These are phyloP conservation scores for Podarcis lilfordi DNA, from an alignment of 2,797 vertebrate genomes.

Conservation along the genomic window DNA sequence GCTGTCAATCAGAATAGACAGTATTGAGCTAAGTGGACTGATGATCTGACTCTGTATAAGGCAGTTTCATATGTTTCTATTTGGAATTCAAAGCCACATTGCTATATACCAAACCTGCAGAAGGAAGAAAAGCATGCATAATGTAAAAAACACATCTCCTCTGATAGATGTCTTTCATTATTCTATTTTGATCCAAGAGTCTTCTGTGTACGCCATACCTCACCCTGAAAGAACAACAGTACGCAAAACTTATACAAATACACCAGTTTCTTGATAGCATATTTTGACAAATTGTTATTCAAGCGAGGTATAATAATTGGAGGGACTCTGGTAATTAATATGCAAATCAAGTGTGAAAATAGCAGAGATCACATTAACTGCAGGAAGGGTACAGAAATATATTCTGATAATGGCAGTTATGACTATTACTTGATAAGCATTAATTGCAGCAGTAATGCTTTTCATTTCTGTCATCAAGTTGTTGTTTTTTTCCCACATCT, in stretches of 20 bases:
- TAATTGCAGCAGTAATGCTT: not conserved
- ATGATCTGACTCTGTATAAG: no score
- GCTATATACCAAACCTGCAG: not conserved
- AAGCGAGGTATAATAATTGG: not conserved
- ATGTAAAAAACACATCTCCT: not conserved
- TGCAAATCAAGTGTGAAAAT: not conserved
- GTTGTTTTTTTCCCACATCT: no score
- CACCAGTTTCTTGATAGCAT: not conserved
- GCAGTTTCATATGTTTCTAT: not conserved
- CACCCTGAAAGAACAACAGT: not conserved
- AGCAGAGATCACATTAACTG: not conserved
- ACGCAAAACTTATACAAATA: constrained; percentile 1
- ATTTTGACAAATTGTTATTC: not conserved
- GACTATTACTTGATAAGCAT: not conserved
- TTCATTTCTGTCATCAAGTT: not conserved
- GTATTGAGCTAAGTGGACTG: no score
- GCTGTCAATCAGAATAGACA: no score
- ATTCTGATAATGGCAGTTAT: not conserved
- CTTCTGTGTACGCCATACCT: not conserved
- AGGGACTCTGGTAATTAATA: not conserved
- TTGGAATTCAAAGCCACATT: not conserved
- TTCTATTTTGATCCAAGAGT: not conserved
- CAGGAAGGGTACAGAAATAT: not conserved
- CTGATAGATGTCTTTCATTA: not conserved
- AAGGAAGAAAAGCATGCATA: not conserved